Evolutionary conservation across 2,888 invertebrate genomes (phyloP).

Genomic region (Cephus spinipes): DNA sequence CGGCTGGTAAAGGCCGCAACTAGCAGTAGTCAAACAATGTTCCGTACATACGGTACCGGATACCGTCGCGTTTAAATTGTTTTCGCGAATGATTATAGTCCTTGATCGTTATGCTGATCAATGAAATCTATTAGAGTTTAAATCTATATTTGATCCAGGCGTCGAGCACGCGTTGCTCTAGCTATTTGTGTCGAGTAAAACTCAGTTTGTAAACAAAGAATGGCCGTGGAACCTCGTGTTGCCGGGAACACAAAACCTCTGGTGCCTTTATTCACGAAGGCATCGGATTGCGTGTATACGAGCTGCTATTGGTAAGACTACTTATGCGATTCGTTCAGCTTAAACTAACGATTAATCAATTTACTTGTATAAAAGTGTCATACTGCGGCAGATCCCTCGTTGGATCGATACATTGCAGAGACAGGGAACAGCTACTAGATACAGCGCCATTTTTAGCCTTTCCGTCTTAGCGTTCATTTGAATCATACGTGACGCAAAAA

Average conservation of each 20-base stretch:
- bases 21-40: constrained; percentile 41
- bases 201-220: constrained; percentile 46
- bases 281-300: constrained; percentile 84
- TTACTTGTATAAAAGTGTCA: constrained; percentile 34
- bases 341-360: background rate
- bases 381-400: constrained; percentile 57
- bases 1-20: constrained; percentile 6
- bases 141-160: background rate
- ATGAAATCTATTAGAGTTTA: background rate
- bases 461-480: background rate
- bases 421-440: constrained; percentile 33
- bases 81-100: background rate
- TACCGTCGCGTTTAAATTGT: background rate
- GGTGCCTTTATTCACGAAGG: constrained; percentile 77
- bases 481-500: background rate
- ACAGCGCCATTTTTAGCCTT: constrained; percentile 34
- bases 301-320: constrained; percentile 85
- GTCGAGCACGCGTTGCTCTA: background rate
- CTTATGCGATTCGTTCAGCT: background rate
- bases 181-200: background rate
- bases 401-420: constrained; percentile 60
- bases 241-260: constrained; percentile 60
- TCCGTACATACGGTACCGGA: constrained; percentile 7
- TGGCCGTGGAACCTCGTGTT: constrained; percentile 60
- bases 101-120: background rate